These are phyloP conservation scores for Tigriopus japonicus DNA, from an alignment of 1,140 invertebrate species.

Conservation along the genomic window DNA sequence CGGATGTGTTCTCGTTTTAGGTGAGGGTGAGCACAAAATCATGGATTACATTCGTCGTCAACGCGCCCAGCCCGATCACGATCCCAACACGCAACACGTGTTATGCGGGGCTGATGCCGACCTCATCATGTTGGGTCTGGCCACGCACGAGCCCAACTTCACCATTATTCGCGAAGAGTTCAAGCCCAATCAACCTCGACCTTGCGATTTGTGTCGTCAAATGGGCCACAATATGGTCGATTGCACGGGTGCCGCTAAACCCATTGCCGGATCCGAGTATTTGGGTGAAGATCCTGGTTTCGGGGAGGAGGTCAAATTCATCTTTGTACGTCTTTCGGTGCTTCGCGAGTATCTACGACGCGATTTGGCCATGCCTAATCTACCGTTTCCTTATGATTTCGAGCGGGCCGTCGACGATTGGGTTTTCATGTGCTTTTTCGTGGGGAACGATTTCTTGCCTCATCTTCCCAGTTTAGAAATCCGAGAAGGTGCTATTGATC, in stretches of 20 bases:
- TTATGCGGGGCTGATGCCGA: conserved; percentile 96
- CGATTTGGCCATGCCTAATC: conserved; percentile 75
- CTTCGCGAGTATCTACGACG: conserved; percentile 73
- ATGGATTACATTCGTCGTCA: conserved; percentile 97
- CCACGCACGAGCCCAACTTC: conserved; percentile 97
- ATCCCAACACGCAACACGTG: conserved; percentile 94
- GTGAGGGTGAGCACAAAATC: conserved; percentile 98
- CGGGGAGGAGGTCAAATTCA: conserved; percentile 53
- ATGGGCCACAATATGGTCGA: conserved; percentile 35
- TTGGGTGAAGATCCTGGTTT: conserved; percentile 26
- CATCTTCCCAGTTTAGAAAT: conserved; percentile 90
- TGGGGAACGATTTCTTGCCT: conserved; percentile 97
- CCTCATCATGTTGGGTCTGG: conserved; percentile 94
- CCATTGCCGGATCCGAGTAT: conserved; percentile 4
- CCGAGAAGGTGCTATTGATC: conserved; percentile 88
- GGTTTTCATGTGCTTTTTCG: conserved; percentile 99
- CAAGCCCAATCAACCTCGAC: conserved; percentile 83
- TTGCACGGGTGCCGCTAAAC: neutral
- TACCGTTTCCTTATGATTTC: conserved; percentile 78
- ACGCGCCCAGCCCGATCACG: conserved; percentile 70
- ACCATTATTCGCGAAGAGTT: conserved; percentile 90
- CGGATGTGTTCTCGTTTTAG: neutral
- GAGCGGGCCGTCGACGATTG: conserved; percentile 89
- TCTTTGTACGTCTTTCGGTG: conserved; percentile 78
- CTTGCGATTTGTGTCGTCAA: conserved; percentile 92